Evolutionary conservation across 2,888 invertebrate species (phyloP).

Genomic region (Limnephilus rhombicus): DNA sequence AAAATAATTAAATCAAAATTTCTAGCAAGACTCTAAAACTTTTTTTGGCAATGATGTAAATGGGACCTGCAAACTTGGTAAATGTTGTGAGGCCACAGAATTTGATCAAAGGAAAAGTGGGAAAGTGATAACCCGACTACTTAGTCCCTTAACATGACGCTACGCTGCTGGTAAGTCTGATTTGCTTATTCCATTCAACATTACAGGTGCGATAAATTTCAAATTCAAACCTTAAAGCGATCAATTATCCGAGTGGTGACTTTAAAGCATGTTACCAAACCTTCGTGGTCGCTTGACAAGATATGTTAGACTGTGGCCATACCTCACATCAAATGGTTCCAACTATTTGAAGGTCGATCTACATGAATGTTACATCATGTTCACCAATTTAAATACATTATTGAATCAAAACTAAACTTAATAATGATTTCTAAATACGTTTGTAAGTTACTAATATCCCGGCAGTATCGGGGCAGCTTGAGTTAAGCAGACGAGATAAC

Average conservation of each 20-base stretch:
- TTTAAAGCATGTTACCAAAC: not conserved
- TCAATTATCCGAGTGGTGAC: not conserved
- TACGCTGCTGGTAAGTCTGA: not conserved
- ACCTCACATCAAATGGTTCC: not conserved
- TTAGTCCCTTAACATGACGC: not conserved
- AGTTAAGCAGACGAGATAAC: not conserved
- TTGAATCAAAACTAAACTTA: not conserved
- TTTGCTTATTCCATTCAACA: not conserved
- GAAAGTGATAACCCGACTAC: not conserved
- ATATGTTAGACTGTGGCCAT: not conserved
- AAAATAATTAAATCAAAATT: not conserved
- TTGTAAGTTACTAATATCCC: not conserved
- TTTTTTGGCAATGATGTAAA: not conserved
- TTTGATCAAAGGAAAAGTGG: not conserved
- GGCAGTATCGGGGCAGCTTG: not conserved
- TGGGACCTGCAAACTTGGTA: no score
- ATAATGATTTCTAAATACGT: not conserved
- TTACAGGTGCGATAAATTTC: not conserved
- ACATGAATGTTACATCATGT: not conserved
- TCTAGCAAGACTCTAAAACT: not conserved
- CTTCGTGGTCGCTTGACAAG: not conserved
- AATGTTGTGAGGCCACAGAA: not conserved
- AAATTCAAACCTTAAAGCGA: not conserved
- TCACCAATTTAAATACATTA: not conserved
- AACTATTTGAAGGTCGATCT: not conserved